Percentiles rank a stretch among this genome's conserved stretches.
Evolutionary conservation across 2,888 invertebrate species (phyloP).

Genomic region (Eudasyphora cyanicolor): DNA sequence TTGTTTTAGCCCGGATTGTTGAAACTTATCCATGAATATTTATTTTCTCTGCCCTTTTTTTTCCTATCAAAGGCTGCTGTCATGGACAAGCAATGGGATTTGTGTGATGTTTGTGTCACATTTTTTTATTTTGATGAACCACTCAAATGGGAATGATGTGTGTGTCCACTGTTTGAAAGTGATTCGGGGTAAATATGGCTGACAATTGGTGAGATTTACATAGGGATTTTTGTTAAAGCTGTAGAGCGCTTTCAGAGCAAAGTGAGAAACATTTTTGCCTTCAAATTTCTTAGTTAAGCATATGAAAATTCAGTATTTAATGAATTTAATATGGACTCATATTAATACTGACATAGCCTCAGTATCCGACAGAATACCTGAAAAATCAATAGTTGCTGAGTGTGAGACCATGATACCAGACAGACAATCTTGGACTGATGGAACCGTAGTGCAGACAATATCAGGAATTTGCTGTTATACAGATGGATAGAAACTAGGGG

Average conservation of each 20-base stretch:
- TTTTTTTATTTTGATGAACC: neutral
- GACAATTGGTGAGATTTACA: neutral
- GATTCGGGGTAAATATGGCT: neutral
- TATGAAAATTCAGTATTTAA: neutral
- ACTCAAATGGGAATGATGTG: neutral
- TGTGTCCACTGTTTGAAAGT: neutral
- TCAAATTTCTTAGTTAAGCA: too few relatives aligned
- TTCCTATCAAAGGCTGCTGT: neutral
- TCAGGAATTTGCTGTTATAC: too few relatives aligned
- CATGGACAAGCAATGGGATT: neutral
- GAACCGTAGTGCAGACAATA: too few relatives aligned
- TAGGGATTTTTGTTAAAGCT: neutral
- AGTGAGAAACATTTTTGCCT: too few relatives aligned
- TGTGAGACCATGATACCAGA: too few relatives aligned
- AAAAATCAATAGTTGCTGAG: too few relatives aligned
- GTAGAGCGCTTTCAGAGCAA: too few relatives aligned
- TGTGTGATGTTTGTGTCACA: neutral
- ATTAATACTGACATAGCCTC: too few relatives aligned
- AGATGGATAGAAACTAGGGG: too few relatives aligned
- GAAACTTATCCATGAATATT: slow-evolving; percentile 28
- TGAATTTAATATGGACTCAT: too few relatives aligned
- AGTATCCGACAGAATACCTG: too few relatives aligned
- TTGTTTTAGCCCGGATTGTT: slow-evolving; percentile 16
- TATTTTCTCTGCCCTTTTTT: slow-evolving; percentile 1
- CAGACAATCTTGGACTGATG: too few relatives aligned